Percentiles rank a stretch among this genome's conserved stretches.
Evolutionary conservation across 2,113 vertebrate genomes (phyloP).

Genomic region (Micronisus gabar): DNA sequence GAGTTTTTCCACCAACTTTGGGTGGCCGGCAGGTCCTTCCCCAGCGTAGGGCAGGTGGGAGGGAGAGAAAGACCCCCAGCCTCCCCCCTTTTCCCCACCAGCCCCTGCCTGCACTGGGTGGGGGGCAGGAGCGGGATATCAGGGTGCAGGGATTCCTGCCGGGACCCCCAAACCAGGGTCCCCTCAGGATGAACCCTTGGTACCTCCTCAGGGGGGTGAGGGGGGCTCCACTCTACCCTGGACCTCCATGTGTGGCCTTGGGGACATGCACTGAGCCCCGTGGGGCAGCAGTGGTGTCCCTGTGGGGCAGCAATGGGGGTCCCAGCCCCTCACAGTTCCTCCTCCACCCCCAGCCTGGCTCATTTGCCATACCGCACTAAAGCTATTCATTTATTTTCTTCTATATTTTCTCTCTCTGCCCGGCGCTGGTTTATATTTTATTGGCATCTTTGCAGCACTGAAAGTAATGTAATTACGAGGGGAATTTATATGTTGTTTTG

Average conservation of each 20-base stretch:
- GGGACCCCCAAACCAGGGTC: neutral
- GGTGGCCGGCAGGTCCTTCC: neutral
- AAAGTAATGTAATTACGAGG: constrained; percentile 47
- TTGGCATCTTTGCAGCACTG: constrained; percentile 24
- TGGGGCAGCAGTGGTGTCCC: neutral
- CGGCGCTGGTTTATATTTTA: neutral
- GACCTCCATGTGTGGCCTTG: neutral
- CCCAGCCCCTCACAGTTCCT: too few species aligned
- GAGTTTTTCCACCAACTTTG: neutral
- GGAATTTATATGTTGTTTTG: constrained; percentile 42
- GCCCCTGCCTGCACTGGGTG: neutral
- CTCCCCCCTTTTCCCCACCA: too few species aligned
- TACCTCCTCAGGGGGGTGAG: neutral
- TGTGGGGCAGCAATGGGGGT: neutral
- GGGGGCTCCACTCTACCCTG: neutral
- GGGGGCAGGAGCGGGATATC: neutral
- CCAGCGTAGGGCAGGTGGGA: too few species aligned
- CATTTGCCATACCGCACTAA: neutral
- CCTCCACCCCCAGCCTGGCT: neutral
- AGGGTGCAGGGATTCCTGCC: neutral
- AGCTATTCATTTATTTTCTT: neutral
- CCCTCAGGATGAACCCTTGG: too few species aligned
- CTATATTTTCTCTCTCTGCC: neutral
- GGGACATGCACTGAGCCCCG: neutral
- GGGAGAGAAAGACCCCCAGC: too few species aligned